These are phyloP conservation scores for Scaeva pyrastri DNA, from an alignment of 2,888 invertebrate genomes.

Conservation along the genomic window DNA sequence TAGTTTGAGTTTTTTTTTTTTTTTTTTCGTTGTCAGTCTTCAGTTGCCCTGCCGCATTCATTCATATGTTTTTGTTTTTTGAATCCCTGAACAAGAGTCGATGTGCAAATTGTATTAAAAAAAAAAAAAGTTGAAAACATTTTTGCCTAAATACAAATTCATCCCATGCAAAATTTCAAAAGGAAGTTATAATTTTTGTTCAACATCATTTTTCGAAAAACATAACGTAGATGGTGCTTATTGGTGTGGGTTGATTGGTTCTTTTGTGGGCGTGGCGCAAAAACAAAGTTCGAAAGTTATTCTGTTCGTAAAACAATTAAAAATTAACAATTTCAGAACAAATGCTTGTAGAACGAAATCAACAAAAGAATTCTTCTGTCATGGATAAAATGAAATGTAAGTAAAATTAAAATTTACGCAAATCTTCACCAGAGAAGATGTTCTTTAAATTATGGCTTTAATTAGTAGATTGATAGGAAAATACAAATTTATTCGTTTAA, in stretches of 20 bases:
- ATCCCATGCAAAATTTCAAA: not conserved
- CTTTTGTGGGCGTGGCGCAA: not conserved
- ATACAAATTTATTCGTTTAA: too few species aligned
- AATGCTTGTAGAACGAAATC: constrained; percentile 48
- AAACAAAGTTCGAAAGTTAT: not conserved
- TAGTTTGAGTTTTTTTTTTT: not conserved
- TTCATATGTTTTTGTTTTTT: constrained; percentile 20
- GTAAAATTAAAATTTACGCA: constrained; percentile 6
- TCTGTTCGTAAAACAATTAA: constrained; percentile 1
- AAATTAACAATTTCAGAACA: constrained; percentile 59
- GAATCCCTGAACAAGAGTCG: constrained; percentile 55
- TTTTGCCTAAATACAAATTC: not conserved
- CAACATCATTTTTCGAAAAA: not conserved
- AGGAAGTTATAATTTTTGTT: not conserved
- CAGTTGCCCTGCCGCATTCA: constrained; percentile 41
- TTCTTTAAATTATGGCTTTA: not conserved
- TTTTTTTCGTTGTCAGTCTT: constrained; percentile 29
- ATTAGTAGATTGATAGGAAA: too few species aligned
- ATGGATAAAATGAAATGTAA: constrained; percentile 52
- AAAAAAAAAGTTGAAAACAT: constrained; percentile 22
- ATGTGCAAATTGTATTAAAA: constrained; percentile 71
- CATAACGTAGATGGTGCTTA: constrained; percentile 29
- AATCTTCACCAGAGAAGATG: not conserved
- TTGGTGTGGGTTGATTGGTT: constrained; percentile 39
- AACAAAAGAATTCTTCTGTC: constrained; percentile 8